Base-by-base conservation (phyloP, 2,113 vertebrate species). In the Zapus hudsonius region DNA sequence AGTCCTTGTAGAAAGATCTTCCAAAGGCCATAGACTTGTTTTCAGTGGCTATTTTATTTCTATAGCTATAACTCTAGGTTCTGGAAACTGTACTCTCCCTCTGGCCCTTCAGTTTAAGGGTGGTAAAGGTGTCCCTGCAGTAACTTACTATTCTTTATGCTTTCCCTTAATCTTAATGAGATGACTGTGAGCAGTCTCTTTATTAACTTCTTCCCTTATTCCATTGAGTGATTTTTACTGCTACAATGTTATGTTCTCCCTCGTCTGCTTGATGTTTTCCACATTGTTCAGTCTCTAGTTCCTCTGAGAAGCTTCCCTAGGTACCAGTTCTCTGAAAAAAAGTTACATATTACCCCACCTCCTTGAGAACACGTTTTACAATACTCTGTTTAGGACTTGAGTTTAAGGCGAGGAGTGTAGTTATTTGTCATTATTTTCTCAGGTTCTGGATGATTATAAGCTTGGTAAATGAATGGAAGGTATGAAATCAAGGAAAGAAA, bases 371-470 rank as follows among this genome's bases (percentile, higher is more conserved):
- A 88, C 69, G 82, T 90, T 57, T 92, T 89, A 52, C 1, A n/a
- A n/a, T 38, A 69, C 20, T 36, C 76, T 92, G 25, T 47, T 92
- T 70, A 78, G 33, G 67, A 76, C 69, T 86, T 89, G 52, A 76
- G 47, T 27, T 85, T 92, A 64, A 27, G 47, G 36, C 1, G 59
- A 42, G 36, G 20, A 81, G 81, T 61, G 63, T 84, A 42, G n/a
- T 86, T 87, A 86, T 86, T 94, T n/a, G 55, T 69, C 40, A 78
- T 80, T 84, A 78, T 80, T 84, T 57, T 85, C 66, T 91, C 67
- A 81, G 73, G 31, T 84, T 23, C 47, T n/a, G n/a, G n/a, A n/a
- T n/a, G n/a, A n/a, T n/a, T n/a, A n/a, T n/a, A n/a, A n/a, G n/a
- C n/a, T n/a, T n/a, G n/a, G n/a, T n/a, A n/a, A n/a, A n/a, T n/a